Conservation (phyloP, 2,113 vertebrate species). For the Spizaetus ornatus region DNA sequence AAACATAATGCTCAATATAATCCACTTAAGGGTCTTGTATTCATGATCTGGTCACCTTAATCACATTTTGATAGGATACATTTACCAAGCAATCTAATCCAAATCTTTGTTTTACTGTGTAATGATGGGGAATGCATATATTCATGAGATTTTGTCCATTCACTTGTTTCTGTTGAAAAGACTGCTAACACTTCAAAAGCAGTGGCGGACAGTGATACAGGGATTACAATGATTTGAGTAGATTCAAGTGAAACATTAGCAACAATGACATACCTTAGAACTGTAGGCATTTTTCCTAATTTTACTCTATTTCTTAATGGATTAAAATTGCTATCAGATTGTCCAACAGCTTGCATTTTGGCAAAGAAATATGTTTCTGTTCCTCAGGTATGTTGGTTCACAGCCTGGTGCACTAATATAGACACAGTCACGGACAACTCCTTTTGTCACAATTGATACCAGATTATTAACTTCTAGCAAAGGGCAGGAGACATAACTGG, state of each 20-base stretch:
- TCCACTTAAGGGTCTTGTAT: neutral
- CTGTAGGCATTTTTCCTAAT: neutral
- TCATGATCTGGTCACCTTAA: neutral
- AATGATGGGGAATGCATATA: neutral
- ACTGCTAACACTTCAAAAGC: neutral
- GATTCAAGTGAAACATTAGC: neutral
- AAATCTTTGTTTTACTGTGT: neutral
- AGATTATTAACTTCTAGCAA: neutral
- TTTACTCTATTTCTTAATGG: neutral
- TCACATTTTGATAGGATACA: neutral
- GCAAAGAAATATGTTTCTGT: neutral
- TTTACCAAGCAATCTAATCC: neutral
- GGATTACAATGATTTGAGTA: neutral
- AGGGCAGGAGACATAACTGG: neutral
- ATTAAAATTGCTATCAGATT: neutral
- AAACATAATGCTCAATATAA: neutral
- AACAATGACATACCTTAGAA: neutral
- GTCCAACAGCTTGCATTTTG: neutral
- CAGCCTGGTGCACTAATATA: neutral
- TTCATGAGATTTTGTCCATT: neutral
- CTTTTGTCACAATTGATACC: neutral
- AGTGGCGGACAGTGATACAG: neutral
- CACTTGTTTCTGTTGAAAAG: neutral
- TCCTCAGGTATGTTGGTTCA: neutral
- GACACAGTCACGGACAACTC: neutral